Conservation (phyloP, 2,797 vertebrate genomes). For the Thalassophryne amazonica region DNA sequence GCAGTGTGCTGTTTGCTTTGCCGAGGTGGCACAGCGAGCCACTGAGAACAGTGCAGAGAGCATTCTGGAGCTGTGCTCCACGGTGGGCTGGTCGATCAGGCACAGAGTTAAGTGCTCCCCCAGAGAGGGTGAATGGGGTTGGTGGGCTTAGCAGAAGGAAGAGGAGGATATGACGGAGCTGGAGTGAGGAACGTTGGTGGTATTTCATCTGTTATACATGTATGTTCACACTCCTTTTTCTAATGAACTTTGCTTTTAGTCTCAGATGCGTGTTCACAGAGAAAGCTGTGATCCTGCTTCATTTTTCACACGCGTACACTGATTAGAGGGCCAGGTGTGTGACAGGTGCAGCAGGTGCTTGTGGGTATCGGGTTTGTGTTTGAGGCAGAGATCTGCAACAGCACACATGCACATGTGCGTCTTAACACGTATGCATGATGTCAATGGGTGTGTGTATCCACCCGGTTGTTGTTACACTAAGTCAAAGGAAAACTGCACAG, state of each 20-base stretch:
- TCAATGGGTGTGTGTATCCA: constrained; percentile 47
- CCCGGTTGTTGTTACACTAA: constrained; percentile 63
- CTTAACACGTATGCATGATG: constrained; percentile 39
- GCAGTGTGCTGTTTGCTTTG: constrained; percentile 61
- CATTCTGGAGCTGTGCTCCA: constrained; percentile 66
- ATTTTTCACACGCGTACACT: constrained; percentile 58
- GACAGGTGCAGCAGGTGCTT: constrained; percentile 75
- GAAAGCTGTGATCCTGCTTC: constrained; percentile 12
- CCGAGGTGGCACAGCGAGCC: constrained; percentile 70
- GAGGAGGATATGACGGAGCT: constrained; percentile 32
- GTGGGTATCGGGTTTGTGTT: constrained; percentile 67
- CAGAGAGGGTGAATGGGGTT: constrained; percentile 67
- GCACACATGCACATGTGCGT: constrained; percentile 37
- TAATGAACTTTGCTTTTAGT: constrained; percentile 16
- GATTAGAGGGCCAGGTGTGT: constrained; percentile 73
- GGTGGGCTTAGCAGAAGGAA: constrained; percentile 48
- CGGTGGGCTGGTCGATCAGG: constrained; percentile 78
- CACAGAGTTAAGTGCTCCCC: constrained; percentile 85
- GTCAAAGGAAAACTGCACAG: constrained; percentile 22
- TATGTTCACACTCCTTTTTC: constrained; percentile 30
- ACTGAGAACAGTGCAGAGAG: constrained; percentile 60
- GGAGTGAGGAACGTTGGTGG: constrained; percentile 7
- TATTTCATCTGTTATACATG: constrained; percentile 22
- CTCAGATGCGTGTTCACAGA: constrained; percentile 11
- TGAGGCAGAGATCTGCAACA: constrained; percentile 34